Conservation (phyloP, 2,797 vertebrate genomes). For the Sternotherus odoratus region DNA sequence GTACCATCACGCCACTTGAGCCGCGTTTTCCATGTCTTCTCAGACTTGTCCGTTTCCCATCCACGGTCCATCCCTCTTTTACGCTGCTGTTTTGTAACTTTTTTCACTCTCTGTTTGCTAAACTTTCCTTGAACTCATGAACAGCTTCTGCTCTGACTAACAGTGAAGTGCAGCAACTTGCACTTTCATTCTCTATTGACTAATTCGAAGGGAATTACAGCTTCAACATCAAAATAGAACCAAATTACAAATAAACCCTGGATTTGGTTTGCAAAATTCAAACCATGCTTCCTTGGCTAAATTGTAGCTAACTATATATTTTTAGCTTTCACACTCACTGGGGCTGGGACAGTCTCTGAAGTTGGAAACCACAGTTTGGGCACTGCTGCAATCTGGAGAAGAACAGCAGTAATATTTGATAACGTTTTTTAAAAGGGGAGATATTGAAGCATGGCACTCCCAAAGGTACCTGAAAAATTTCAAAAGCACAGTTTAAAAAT, state of each 20-base stretch:
- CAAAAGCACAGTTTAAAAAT: background rate
- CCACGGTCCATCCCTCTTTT: background rate
- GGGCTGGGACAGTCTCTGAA: background rate
- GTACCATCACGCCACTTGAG: background rate
- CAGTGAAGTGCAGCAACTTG: background rate
- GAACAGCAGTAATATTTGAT: background rate
- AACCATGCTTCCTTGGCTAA: background rate
- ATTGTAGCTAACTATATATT: background rate
- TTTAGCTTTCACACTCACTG: background rate
- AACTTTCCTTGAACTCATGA: background rate
- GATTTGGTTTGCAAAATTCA: background rate
- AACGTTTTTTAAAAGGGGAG: background rate
- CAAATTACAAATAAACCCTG: background rate
- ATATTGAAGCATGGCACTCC: background rate
- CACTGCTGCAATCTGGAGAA: background rate
- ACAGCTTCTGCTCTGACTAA: background rate
- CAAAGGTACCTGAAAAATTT: background rate
- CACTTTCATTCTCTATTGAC: background rate
- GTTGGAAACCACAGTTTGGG: background rate
- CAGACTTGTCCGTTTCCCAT: background rate
- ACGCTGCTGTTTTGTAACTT: background rate
- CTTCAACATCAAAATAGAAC: conserved; percentile 16
- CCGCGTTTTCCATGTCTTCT: background rate
- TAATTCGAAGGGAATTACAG: background rate
- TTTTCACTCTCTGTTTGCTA: background rate